Conservation (phyloP, 2,113 vertebrate species). For the Gobiocypris rarus region DNA sequence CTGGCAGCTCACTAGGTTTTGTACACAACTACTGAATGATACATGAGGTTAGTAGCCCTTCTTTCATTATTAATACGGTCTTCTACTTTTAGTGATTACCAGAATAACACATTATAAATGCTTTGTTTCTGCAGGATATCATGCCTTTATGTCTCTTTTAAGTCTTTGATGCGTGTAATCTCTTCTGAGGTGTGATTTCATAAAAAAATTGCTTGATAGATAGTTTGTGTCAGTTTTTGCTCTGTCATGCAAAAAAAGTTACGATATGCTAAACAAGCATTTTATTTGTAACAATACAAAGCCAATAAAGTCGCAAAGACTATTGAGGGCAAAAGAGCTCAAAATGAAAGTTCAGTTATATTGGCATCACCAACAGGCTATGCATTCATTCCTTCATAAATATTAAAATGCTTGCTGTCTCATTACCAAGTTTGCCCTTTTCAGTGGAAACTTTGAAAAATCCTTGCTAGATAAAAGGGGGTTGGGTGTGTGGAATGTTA, state of each 20-base stretch:
- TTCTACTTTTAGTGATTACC: background rate
- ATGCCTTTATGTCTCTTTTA: background rate
- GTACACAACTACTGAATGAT: background rate
- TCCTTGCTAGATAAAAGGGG: background rate
- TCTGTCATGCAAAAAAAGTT: background rate
- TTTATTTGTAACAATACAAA: slow-evolving; percentile 19
- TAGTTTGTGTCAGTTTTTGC: background rate
- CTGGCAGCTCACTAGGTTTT: background rate
- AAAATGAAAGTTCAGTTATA: slow-evolving; percentile 47
- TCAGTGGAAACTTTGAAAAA: slow-evolving; percentile 46
- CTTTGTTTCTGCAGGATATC: background rate
- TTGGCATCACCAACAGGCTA: slow-evolving; percentile 36
- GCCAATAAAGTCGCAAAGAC: background rate
- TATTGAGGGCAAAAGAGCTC: slow-evolving; percentile 8
- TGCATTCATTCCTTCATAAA: slow-evolving; percentile 50
- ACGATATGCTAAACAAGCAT: background rate
- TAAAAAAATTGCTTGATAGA: background rate
- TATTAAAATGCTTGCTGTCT: slow-evolving; percentile 54
- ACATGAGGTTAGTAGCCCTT: background rate
- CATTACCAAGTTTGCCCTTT: slow-evolving; percentile 54
- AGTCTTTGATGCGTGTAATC: background rate
- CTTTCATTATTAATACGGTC: background rate
- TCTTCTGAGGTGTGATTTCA: slow-evolving; percentile 3
- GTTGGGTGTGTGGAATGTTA: slow-evolving; percentile 17
- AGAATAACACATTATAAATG: slow-evolving; percentile 3